phyloP scores from a whole-genome alignment of 2,113 vertebrate genomes.

The Toxostoma redivivum region DNA sequence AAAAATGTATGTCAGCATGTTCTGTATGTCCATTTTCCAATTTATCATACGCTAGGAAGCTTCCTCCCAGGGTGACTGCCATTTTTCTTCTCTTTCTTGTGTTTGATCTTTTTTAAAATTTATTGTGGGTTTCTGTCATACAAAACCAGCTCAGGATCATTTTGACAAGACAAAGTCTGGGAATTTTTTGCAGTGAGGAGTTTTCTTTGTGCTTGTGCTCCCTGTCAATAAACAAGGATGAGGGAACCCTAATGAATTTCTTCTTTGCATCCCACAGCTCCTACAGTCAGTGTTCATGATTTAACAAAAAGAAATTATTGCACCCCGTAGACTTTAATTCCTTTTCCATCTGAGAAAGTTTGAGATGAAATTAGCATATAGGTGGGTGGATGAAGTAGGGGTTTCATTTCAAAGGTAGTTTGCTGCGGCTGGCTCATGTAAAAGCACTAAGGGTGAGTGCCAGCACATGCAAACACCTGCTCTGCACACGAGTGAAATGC shows the following conservation, averaged over 20 bases:
- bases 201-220: constrained; percentile 14
- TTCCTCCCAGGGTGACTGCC: constrained; percentile 49
- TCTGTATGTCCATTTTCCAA: constrained; percentile 79
- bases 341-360: background rate
- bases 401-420: background rate
- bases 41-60: constrained; percentile 74
- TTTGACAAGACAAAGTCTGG: constrained; percentile 70
- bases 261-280: background rate
- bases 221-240: background rate
- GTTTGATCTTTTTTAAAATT: constrained; percentile 55
- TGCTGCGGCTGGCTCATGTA: background rate
- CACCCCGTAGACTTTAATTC: background rate
- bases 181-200: constrained; percentile 50
- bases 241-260: background rate
- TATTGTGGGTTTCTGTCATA: constrained; percentile 58
- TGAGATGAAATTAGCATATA: background rate
- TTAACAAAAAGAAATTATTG: background rate
- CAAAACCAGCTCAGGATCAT: constrained; percentile 71
- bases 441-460: background rate
- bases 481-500: background rate
- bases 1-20: constrained; percentile 79
- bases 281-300: background rate
- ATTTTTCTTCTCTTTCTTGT: constrained; percentile 53
- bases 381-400: background rate
- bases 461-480: background rate